Evolutionary conservation across 2,797 vertebrate genomes (phyloP), one percentile per base, ranked within the genome.

Genomic region (Spinus pinus): DNA sequence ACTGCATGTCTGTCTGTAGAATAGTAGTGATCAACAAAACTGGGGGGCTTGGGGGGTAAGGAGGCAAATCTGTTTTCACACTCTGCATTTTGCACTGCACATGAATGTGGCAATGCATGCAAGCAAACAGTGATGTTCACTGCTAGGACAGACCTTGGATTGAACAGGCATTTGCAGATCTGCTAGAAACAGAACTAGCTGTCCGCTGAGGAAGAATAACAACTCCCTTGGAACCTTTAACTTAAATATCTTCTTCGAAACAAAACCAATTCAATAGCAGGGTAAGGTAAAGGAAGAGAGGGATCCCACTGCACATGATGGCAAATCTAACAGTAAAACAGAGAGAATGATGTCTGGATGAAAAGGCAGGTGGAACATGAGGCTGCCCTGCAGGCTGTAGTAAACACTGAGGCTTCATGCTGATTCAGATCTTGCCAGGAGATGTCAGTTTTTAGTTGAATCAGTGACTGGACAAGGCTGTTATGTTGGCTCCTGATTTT

Each of bases 401-500:
- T 37, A 90, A 86, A 81, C 12, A 12, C 42, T 57, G 35, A 73
- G 77, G 33, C 46, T 71, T 94, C 80, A 57, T 86, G 86, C 83
- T 92, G 86, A 47, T 88, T 86, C 80, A 79, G 41, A 65, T 67
- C 39, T 81, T 94, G 73, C 72, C 80, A 86, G 88, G 88, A 92
- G 53, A 90, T 93, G 80, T 79, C 92, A 92, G 65, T 88, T 96
- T 92, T 81, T 3, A 69, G 66, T 88, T 93, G 50, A 86, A 90
- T 75, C 77, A 75, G 77, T 81, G 88, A 72, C 47, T 61, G 77
- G 77, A 83, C 88, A 78, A 86, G 27, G 33, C 22, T 64, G 33
- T 62, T 82, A 53, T 31, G 44, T 12, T 83, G 72, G 46, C 70
- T 87, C 67, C 65, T 83, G 61, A 49, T 81, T 90, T 82, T 35